phyloP scores from a whole-genome alignment of 2,797 vertebrate genomes.

The Rousettus madagascariensis region DNA sequence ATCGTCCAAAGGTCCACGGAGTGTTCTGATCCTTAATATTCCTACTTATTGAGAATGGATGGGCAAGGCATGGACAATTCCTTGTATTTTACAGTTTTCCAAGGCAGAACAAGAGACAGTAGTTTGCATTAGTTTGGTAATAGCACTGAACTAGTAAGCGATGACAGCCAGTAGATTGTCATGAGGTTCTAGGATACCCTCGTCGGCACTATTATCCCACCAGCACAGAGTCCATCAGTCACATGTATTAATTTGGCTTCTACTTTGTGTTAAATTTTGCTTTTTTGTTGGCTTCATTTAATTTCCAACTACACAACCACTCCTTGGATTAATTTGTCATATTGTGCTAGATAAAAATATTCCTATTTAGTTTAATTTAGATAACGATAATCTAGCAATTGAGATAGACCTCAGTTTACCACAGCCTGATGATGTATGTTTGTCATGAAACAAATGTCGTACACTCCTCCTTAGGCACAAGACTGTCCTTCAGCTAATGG shows the following conservation, averaged over 20 bases:
- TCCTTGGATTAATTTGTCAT: background rate
- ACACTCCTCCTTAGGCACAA: background rate
- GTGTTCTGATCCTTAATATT: background rate
- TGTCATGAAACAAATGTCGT: background rate
- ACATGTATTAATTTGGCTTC: background rate
- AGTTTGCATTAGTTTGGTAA: background rate
- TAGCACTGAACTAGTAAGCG: background rate
- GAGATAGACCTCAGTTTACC: background rate
- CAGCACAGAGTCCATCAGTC: background rate
- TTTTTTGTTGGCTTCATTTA: background rate
- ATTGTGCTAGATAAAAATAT: background rate
- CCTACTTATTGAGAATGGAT: slow-evolving; percentile 38
- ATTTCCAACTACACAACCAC: background rate
- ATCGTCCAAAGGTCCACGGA: background rate
- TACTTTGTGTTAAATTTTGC: background rate
- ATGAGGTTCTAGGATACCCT: background rate
- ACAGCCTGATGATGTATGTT: background rate
- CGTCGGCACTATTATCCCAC: background rate
- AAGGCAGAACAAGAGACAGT: background rate
- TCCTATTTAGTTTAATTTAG: background rate
- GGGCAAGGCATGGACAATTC: background rate
- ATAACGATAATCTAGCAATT: background rate
- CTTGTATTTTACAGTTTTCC: slow-evolving; percentile 29
- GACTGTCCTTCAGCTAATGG: background rate
- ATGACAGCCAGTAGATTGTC: background rate